Percentiles rank a stretch among this genome's conserved stretches.
Evolutionary conservation across 2,113 vertebrate genomes (phyloP).

Genomic region (Rhabdornis inornatus): DNA sequence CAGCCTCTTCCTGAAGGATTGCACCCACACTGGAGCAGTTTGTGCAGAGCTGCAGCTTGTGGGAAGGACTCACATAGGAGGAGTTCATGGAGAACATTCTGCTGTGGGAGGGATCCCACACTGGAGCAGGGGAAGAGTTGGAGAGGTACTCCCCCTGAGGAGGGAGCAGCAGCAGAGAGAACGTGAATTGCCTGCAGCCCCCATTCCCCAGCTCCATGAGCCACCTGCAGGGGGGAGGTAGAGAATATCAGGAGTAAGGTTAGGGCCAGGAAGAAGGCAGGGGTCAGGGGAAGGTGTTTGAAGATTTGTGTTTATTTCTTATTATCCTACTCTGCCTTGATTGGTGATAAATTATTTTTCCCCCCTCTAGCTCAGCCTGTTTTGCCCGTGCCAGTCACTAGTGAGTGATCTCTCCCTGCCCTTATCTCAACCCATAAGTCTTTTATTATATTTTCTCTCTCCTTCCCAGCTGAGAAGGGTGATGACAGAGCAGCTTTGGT

Average conservation of each 20-base stretch:
- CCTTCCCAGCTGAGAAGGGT: background rate
- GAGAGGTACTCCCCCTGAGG: background rate
- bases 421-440: background rate
- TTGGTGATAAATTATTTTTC: background rate
- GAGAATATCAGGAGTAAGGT: background rate
- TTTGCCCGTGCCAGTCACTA: background rate
- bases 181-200: accelerated
- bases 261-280: background rate
- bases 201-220: background rate
- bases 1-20: background rate
- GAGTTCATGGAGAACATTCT: background rate
- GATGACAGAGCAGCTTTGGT: background rate
- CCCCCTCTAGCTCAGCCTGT: background rate
- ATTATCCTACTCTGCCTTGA: background rate
- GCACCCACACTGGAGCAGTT: background rate
- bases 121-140: background rate
- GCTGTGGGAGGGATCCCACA: background rate
- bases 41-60: background rate
- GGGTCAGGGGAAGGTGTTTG: background rate
- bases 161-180: background rate
- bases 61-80: background rate
- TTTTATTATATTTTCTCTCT: background rate
- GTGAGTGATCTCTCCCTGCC: background rate
- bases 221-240: accelerated
- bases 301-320: background rate